Percentiles rank a stretch among this genome's conserved stretches.
Evolutionary conservation across 2,888 invertebrate species (phyloP).

Genomic region (Tenthredo distinguenda): DNA sequence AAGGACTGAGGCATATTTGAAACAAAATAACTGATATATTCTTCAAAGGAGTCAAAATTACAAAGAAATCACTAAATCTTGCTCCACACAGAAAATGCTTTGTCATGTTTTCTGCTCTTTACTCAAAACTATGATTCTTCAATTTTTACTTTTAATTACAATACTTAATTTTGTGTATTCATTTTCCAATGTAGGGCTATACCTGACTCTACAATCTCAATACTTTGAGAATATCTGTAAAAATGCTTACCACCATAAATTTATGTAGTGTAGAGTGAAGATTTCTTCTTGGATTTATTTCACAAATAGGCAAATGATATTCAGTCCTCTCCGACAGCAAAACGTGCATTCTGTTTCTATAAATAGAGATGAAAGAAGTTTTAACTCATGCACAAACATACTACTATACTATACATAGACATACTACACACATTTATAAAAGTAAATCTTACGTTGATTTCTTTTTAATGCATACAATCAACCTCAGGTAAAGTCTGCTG

Average conservation of each 20-base stretch:
- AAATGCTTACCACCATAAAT: slow-evolving; percentile 87
- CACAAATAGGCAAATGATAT: slow-evolving; percentile 92
- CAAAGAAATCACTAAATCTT: not conserved
- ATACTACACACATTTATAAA: not conserved
- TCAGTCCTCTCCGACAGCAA: slow-evolving; percentile 91
- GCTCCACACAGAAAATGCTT: not conserved
- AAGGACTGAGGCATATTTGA: not conserved
- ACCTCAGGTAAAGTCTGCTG: slow-evolving; percentile 86
- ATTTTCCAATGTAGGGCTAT: not conserved
- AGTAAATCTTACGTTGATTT: slow-evolving; percentile 82
- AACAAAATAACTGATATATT: not conserved
- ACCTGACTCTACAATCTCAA: not conserved
- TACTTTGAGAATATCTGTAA: not conserved
- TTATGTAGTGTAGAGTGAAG: slow-evolving; percentile 92
- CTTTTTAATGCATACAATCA: slow-evolving; percentile 90
- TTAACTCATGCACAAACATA: slow-evolving; percentile 38
- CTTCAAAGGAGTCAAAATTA: not conserved
- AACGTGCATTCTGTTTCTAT: slow-evolving; percentile 89
- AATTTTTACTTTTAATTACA: not conserved
- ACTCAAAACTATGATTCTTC: not conserved
- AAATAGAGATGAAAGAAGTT: slow-evolving; percentile 60
- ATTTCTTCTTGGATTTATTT: slow-evolving; percentile 92
- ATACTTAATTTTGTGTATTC: not conserved
- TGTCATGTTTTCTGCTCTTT: not conserved
- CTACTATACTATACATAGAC: slow-evolving; percentile 10